Base-by-base conservation (phyloP, 2,888 invertebrate genomes). In the Galerucella nymphaeae region DNA sequence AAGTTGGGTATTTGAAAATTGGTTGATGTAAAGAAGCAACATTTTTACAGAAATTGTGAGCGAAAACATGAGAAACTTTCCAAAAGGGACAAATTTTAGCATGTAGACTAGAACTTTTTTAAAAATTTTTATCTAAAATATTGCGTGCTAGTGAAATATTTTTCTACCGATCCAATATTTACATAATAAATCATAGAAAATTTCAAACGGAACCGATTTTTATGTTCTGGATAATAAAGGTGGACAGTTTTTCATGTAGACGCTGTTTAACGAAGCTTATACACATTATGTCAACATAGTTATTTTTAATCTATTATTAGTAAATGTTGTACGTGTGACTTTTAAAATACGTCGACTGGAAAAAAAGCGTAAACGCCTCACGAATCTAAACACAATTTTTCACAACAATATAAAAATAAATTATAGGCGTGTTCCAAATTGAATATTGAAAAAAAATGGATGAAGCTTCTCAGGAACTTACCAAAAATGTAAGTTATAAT, bases 231-330 rank as follows among this genome's bases (percentile, higher is more conserved):
- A 57, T 57, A 57, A 57, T 57, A 9, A 57, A 23, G 23, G 23
- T 23, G 57, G 57, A 20, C 20, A 9, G 23, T 57, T 57, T 18
- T 57, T 57, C 57, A 57, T 57, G 20, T 23, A 23, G 23, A 20
- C 23, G 6, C 9, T 23, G 57, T 57, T 57, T 57, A 57, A 57
- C 57, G 57, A 57, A 23, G 57, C 57, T 23, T 23, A 4, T 23
- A 57, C 20, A 57, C 23, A 18, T 48, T 57, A 57, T 57, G 23
- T 57, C 57, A 57, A 57, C 57, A 57, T 20, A 6, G 20, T 48
- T 48, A 48, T n/a, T 48, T 48, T 48, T 48, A 48, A 48, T 48
- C 48, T 14, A 48, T 48, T 45, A 45, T 45, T 45, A 48, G n/a
- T 48, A 4, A 48, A 48, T 30, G 30, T 8, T 30, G 8, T 30